Evolutionary conservation across 92 coral and sea anemone genomes (phyloP), one percentile per base, ranked within the genome.

Genomic region (Zoanthus sansibaricus): DNA sequence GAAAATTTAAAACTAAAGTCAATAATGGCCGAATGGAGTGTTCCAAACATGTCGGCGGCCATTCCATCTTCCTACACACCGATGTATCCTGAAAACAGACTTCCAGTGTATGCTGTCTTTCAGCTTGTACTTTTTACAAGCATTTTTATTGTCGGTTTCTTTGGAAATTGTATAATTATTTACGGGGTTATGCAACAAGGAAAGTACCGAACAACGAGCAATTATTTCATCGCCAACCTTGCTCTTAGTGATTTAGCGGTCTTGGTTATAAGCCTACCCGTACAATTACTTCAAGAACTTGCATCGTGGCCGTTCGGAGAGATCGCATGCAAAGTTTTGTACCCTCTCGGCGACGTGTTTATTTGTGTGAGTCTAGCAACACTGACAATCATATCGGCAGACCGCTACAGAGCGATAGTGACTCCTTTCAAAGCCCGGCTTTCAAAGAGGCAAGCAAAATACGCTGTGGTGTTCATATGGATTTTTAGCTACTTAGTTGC

Each of bases 271-370:
- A 96, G 98, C 32, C 87, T 97, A 10, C 99, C 99, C 0, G 93
- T 96, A 25, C 96, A 95, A 0, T 82, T 97, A 12, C 75, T 97
- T 33, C 95, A 91, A 71, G 96, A 97, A 55, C 92, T 97, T 49
- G 95, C 97, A 0, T 97, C 99, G 3, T 97, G 99, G 99, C 99
- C 98, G 51, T 97, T 97, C 45, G 99, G 99, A 1, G 99, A 97
- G 45, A 66, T 95, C n/a, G 93, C 98, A 1, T 97, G 99, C 32
- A 95, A 95, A 89, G 93, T 97, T 8, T 88, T 97, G 46, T 97
- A 79, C 70, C 99, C 99, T 17, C 83, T 97, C 4, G 96, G 99
- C n/a, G 99, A 97, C 62, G 99, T 97, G 8, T 97, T 95, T 77
- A 82, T 97, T 44, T 78, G 91, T 66, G 99, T 97, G 18, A 94